phyloP scores from a whole-genome alignment of 2,797 vertebrate genomes.

The Strix occidentalis region DNA sequence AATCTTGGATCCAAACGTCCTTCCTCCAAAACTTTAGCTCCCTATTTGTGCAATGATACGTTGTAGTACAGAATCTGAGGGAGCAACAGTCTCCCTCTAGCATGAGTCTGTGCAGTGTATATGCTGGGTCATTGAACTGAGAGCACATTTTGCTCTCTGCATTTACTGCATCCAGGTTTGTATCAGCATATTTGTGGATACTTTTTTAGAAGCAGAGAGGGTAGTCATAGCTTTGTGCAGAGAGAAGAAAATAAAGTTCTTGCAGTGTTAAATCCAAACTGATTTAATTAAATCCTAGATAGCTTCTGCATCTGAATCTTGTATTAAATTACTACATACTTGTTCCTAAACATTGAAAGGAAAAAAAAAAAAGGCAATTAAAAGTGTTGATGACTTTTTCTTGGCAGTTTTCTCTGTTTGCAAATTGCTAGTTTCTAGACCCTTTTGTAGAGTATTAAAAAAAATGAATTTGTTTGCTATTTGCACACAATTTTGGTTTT shows the following conservation, averaged over 20 bases:
- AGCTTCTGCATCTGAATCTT: not conserved
- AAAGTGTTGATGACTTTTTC: not conserved
- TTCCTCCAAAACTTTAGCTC: not conserved
- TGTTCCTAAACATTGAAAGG: not conserved
- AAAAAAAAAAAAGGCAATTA: not conserved
- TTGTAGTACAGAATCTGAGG: not conserved
- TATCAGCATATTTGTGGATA: accelerated
- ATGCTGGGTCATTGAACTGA: not conserved
- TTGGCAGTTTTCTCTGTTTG: not conserved
- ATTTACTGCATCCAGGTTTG: not conserved
- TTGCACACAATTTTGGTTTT: not conserved
- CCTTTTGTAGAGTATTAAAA: not conserved
- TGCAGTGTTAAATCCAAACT: not conserved
- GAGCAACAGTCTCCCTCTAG: not conserved
- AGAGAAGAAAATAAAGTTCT: not conserved
- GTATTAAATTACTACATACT: not conserved
- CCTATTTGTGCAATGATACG: accelerated
- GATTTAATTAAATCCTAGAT: not conserved
- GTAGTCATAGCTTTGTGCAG: not conserved
- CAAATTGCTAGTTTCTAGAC: not conserved
- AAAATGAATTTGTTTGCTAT: not conserved
- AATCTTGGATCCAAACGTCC: not conserved
- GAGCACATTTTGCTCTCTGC: not conserved
- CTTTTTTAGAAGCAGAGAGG: not conserved
- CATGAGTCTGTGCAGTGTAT: accelerated